These are phyloP conservation scores for Platysteira castanea DNA, from an alignment of 2,113 vertebrate species.

Conservation along the genomic window DNA sequence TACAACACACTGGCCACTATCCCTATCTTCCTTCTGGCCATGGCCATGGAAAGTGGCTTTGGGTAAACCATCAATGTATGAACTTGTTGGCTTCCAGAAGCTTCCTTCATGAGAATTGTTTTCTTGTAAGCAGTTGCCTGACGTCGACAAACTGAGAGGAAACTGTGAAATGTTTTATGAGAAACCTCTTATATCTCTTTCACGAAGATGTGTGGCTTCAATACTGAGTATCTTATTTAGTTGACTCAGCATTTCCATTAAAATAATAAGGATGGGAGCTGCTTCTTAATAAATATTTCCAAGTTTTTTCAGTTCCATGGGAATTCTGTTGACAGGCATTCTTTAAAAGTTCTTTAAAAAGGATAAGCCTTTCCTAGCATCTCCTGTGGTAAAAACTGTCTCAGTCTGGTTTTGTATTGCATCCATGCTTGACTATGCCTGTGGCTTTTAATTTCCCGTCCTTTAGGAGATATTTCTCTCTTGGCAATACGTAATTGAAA, in stretches of 20 bases:
- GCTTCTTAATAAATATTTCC: not conserved
- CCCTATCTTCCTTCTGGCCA: not conserved
- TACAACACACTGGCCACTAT: rapidly evolving
- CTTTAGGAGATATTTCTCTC: not conserved
- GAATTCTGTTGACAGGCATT: not conserved
- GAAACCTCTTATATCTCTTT: not conserved
- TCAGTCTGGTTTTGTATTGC: not conserved
- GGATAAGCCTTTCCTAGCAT: not conserved
- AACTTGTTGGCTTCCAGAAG: not conserved
- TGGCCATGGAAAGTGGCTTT: too few species aligned
- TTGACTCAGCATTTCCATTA: not conserved
- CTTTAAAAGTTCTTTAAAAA: not conserved
- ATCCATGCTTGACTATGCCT: not conserved
- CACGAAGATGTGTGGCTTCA: not conserved
- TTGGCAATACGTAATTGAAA: not conserved
- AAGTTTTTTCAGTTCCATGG: not conserved
- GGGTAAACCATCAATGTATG: too few species aligned
- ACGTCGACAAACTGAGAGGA: not conserved
- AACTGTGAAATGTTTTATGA: not conserved
- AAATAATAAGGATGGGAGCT: not conserved
- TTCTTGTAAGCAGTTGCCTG: not conserved
- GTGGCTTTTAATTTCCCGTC: not conserved
- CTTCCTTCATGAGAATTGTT: not conserved
- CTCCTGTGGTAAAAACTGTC: not conserved
- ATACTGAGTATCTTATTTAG: not conserved